Conservation (phyloP, 2,888 invertebrate genomes). For the Trichopoda pennipes region DNA sequence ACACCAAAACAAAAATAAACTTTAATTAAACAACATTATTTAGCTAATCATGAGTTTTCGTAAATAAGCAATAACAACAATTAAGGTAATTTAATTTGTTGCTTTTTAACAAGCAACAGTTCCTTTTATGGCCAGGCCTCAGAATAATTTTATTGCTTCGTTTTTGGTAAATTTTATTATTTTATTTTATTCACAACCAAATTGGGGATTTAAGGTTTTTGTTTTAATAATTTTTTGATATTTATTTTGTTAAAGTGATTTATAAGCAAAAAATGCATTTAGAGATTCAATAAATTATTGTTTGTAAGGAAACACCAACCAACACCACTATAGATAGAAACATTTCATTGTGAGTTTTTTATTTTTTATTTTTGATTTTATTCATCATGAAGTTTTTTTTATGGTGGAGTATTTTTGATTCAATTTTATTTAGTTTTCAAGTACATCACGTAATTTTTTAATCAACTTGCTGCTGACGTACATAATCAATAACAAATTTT, state of each 20-base stretch:
- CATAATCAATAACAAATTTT: slow-evolving; percentile 24
- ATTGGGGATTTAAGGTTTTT: slow-evolving; percentile 36
- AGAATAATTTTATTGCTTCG: slow-evolving; percentile 20
- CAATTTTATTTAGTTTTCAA: slow-evolving; percentile 54
- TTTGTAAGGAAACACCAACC: not conserved
- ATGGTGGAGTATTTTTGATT: slow-evolving; percentile 47
- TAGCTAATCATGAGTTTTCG: slow-evolving; percentile 17
- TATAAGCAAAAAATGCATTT: not conserved
- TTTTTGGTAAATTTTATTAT: slow-evolving; percentile 24
- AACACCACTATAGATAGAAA: not conserved
- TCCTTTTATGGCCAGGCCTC: slow-evolving; percentile 41
- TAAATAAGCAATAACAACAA: slow-evolving; percentile 10
- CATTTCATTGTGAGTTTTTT: not conserved
- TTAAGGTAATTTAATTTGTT: slow-evolving; percentile 27
- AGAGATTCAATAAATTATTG: slow-evolving; percentile 29
- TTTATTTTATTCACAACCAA: slow-evolving; percentile 38
- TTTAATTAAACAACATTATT: slow-evolving; percentile 11
- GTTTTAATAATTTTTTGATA: slow-evolving; percentile 1
- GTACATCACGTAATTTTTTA: slow-evolving; percentile 63
- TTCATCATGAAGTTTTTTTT: slow-evolving; percentile 34
- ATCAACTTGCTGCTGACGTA: slow-evolving; percentile 23
- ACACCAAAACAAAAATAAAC: slow-evolving; percentile 18
- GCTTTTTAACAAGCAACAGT: slow-evolving; percentile 17
- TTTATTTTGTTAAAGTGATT: slow-evolving; percentile 22
- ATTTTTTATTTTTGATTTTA: no score